Base-by-base conservation (phyloP, 2,113 vertebrate genomes). In the Hemibagrus wyckioides region DNA sequence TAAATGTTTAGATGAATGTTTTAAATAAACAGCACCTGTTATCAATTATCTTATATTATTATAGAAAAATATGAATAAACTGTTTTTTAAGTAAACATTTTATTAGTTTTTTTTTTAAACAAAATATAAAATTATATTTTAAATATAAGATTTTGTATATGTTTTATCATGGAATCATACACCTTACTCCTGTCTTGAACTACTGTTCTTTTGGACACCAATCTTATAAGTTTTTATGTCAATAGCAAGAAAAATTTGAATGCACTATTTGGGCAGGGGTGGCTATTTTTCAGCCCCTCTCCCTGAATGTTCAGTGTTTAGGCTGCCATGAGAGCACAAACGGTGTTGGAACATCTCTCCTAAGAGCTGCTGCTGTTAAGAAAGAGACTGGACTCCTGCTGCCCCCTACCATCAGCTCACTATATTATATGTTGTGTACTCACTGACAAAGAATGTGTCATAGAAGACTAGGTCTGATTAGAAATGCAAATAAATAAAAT, bases 321-420 rank as follows among this genome's bases (percentile, higher is more conserved):
- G 23, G 48, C 85, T 48, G 15, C 48, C 69, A 63, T 50, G 1
- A 14, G 15, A 80, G 59, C 80, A 65, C 56, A 83, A 82, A 83
- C 10, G 13, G 80, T 63, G 67, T 52, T 82, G 36, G 23, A 44
- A 56, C 59, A 85, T 61, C 50, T 85, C 71, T n/a, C 75, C 25
- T 11, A 44, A 63, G 83, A 63, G 63, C 63, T 50, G 52, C 39
- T 73, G 63, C 14, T 73, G 61, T 69, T 69, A 76, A 30, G 76
- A 36, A 80, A 23, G 59, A 80, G 61, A 80, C 83, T 61, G 57
- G 82, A 86, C 73, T 75, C 79, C 73, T 86, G 63, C 85, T 86
- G 85, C 88, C 88, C 88, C 88, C 82, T 89, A 81, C 71, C 28
- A 83, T 25, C 33, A 83, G 52, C 59, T 89, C 81, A 44, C 59